Evolutionary conservation across 2,797 vertebrate species (phyloP).

Genomic region (Danionella dracula): DNA sequence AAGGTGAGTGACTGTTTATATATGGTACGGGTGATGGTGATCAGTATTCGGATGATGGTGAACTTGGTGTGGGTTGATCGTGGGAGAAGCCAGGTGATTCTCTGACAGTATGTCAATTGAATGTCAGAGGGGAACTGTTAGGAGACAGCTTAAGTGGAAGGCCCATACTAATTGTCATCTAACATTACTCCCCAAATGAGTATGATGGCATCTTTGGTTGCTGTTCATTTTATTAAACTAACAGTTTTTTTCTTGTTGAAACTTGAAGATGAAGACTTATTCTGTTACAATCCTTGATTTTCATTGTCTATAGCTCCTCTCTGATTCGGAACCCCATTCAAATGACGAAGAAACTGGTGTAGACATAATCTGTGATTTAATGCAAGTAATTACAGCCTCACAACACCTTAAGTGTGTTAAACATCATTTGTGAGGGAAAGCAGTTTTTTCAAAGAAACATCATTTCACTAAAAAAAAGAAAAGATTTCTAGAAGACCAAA

Average conservation of each 20-base stretch:
- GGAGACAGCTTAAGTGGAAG: no score
- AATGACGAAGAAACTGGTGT: constrained; percentile 10
- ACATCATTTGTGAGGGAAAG: constrained; percentile 23
- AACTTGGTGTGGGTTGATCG: no score
- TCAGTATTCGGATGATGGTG: no score
- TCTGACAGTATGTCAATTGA: no score
- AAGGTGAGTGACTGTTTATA: no score
- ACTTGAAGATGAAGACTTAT: no score
- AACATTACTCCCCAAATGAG: background rate
- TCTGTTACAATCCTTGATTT: no score
- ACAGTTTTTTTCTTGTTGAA: background rate
- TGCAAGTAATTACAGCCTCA: constrained; percentile 29
- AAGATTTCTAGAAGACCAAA: constrained; percentile 38
- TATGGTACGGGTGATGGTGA: no score
- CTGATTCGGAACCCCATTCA: constrained; percentile 1
- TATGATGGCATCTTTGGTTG: background rate
- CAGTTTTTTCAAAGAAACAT: constrained; percentile 24
- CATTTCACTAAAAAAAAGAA: constrained; percentile 28
- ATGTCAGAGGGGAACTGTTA: background rate
- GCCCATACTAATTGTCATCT: background rate
- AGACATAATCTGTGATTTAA: constrained; percentile 10
- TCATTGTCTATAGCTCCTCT: background rate
- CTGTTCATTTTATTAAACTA: no score
- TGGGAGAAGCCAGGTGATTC: no score
- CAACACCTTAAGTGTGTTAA: constrained; percentile 23